Evolutionary conservation across 2,888 invertebrate species (phyloP), one percentile per base, ranked within the genome.

Genomic region (Anoncus sp.): DNA sequence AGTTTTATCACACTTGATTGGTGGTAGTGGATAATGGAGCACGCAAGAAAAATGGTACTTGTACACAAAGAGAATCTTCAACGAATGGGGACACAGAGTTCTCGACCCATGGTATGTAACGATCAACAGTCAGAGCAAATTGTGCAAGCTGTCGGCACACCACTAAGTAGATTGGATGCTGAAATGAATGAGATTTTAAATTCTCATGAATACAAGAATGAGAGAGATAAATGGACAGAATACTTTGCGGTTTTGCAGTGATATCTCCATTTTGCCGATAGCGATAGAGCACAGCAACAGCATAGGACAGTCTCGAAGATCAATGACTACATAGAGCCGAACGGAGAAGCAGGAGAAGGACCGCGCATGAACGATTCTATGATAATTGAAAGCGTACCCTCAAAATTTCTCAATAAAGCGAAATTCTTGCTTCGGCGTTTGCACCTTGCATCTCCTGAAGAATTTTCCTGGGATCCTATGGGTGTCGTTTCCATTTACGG

Each of bases 151-250:
- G 70, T 67, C 9, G 71, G 57, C 1, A 49, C 40, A 16, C 49
- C 53, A 24, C 18, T 77, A 24, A 63, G 16, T n/a, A 38, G 77
- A 47, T 27, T 77, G n/a, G 77, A 81, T 20, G 18, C 18, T 2
- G 74, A 76, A 35, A 76, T 79, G 70, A 65, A 59, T 10, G 47
- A 67, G n/a, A 80, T 81, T 69, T 74, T 77, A 31, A 51, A 79
- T 22, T 57, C 72, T 18, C 40, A 45, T 9, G 12, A 18, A 3
- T 63, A 57, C 53, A 73, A 27, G 22, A 45, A 73, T 35, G 74
- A 79, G 14, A 12, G 43, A 14, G 74, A 76, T 49, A 79, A 79
- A 49, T 81, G 79, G 72, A n/a, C 59, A 0, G 35, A 70, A 4
- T 79, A 74, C 63, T 24, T 71, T 55, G 47, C 75, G 14, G 75